phyloP scores from a whole-genome alignment of 2,888 invertebrate species.

The Rhodophaea formosa region DNA sequence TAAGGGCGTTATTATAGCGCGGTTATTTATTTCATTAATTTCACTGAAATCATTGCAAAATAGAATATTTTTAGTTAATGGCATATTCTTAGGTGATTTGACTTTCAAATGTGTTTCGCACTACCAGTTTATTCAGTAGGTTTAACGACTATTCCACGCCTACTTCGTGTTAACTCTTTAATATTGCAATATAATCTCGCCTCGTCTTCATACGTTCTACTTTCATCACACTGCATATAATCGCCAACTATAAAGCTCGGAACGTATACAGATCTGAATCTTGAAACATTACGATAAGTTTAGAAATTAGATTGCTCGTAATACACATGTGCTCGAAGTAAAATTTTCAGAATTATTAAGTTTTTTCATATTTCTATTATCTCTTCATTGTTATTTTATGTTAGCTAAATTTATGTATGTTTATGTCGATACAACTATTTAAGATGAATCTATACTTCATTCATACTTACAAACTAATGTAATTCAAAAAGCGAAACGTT shows the following conservation, averaged over 20 bases:
- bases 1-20: too few relatives aligned
- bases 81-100: not conserved
- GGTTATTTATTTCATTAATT: not conserved
- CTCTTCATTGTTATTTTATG: too few relatives aligned
- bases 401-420: too few relatives aligned
- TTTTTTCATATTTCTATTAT: too few relatives aligned
- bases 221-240: slow-evolving; percentile 37
- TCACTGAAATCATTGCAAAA: not conserved
- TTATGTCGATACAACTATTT: too few relatives aligned
- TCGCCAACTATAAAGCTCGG: slow-evolving; percentile 36
- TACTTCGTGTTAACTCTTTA: slow-evolving; percentile 32
- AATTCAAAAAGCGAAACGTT: too few relatives aligned
- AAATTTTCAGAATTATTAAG: slow-evolving; percentile 9
- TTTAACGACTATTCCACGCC: slow-evolving; percentile 36
- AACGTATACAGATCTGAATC: slow-evolving; percentile 35
- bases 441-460: too few relatives aligned
- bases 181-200: slow-evolving; percentile 31
- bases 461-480: too few relatives aligned
- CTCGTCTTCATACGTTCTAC: slow-evolving; percentile 37
- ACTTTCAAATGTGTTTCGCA: slow-evolving; percentile 6
- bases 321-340: slow-evolving; percentile 11
- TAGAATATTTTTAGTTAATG: not conserved
- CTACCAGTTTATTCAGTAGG: slow-evolving; percentile 27
- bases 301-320: slow-evolving; percentile 26
- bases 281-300: slow-evolving; percentile 36